phyloP scores from a whole-genome alignment of 2,113 vertebrate genomes.

The Odocoileus hemionus region DNA sequence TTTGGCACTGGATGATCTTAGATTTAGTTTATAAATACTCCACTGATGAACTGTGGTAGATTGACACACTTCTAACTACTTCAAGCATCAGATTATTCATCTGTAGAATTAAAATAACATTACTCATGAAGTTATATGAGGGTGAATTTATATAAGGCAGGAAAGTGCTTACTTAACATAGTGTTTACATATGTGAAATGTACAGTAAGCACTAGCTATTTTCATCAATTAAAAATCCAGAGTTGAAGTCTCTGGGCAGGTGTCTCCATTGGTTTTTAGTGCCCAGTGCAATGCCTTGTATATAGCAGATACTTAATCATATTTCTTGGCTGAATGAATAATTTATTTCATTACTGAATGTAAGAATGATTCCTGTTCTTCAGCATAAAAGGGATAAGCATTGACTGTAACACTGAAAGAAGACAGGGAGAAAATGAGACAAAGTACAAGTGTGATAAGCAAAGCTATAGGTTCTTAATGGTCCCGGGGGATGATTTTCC shows the following conservation, averaged over 20 bases:
- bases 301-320: not conserved
- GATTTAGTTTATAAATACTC: not conserved
- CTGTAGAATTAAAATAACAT: not conserved
- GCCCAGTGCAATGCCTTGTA: not conserved
- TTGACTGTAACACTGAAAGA: not conserved
- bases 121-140: not conserved
- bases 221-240: not conserved
- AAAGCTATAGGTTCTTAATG: not conserved
- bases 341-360: not conserved
- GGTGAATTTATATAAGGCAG: not conserved
- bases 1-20: not conserved
- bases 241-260: not conserved
- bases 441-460: not conserved
- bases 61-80: not conserved
- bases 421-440: not conserved
- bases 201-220: not conserved
- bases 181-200: not conserved
- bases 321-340: not conserved
- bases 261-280: not conserved
- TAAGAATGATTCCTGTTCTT: not conserved
- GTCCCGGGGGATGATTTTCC: rapidly evolving
- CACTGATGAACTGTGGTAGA: not conserved
- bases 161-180: not conserved
- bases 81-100: not conserved
- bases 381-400: not conserved